These are phyloP conservation scores for Patella depressa DNA, from an alignment of 2,888 invertebrate species.

Conservation along the genomic window DNA sequence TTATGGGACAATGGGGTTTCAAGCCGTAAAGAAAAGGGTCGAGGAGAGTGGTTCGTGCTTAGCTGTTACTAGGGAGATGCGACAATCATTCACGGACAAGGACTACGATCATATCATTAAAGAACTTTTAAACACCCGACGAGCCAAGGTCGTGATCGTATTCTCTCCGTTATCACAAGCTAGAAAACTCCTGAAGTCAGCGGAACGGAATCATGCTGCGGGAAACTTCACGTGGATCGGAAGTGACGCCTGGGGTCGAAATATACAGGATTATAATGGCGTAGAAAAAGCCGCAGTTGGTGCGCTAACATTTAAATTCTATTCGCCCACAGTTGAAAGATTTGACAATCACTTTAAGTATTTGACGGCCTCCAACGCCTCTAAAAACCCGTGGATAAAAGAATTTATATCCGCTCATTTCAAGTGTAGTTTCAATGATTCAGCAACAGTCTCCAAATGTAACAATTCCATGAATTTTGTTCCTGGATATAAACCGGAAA, in stretches of 20 bases:
- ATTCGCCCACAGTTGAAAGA: slow-evolving; percentile 31
- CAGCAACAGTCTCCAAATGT: neutral
- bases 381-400: slow-evolving; percentile 43
- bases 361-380: slow-evolving; percentile 10
- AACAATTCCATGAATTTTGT: slow-evolving; percentile 8
- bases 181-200: slow-evolving; percentile 30
- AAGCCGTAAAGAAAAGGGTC: slow-evolving; percentile 15
- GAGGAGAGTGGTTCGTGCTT: slow-evolving; percentile 36
- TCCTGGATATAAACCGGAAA: slow-evolving; percentile 30
- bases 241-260: slow-evolving; percentile 45
- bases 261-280: slow-evolving; percentile 37
- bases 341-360: slow-evolving; percentile 42
- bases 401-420: slow-evolving; percentile 34
- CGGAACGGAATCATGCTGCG: slow-evolving; percentile 20
- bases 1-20: slow-evolving; percentile 41
- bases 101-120: slow-evolving; percentile 38
- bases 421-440: slow-evolving; percentile 26
- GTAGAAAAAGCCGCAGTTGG: slow-evolving; percentile 37
- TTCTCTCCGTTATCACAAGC: slow-evolving; percentile 34
- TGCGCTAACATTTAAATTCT: slow-evolving; percentile 36
- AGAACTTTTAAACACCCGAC: slow-evolving; percentile 12
- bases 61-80: slow-evolving; percentile 29
- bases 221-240: slow-evolving; percentile 47
- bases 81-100: slow-evolving; percentile 24
- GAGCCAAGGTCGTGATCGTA: slow-evolving; percentile 39